Evolutionary conservation across 2,113 vertebrate genomes (phyloP), one percentile per base, ranked within the genome.

Genomic region (Zingel zingel): DNA sequence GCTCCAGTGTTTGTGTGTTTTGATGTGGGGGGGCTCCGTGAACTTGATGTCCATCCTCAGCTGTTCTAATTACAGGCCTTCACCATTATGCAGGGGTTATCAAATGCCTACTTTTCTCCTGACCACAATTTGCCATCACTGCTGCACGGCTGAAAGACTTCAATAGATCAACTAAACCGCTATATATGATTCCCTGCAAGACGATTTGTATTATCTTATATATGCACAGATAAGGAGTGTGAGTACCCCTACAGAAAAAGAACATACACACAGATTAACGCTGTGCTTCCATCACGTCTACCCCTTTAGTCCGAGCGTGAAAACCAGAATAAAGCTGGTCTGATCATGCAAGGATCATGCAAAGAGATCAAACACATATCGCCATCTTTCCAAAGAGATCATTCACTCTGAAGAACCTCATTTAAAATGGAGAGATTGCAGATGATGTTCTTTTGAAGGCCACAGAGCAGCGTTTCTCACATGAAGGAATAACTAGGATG

Each of bases 1-100:
- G 75, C 66, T 75, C 14, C 69, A 57, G 80, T 86, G 90, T 90
- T 92, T 91, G 87, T 89, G 88, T 88, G 91, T 94, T 93, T 91
- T 92, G 86, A 92, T 92, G 81, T 65, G 77, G 5, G 33, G 76
- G 15, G 84, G 78, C 75, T 73, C 70, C 6, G 76, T 90, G 83
- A 86, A 84, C 88, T 77, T 80, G 39, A 18, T 74, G 86, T 91
- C 89, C 86, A 70, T 90, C 86, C 82, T 82, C 62, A 30, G 77
- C 80, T 73, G 80, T 81, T 85, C 79, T 92, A 88, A 93, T 92
- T 88, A 85, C 74, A 78, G 77, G 72, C 86, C 82, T 90, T 85
- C 36, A 30, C 62, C 77, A 79, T 85, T 82, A 86, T 67, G 80
- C 77, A 30, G 80, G 76, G 90, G 89, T 93, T 81, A 87, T 81